These are phyloP conservation scores for Coturnix japonica DNA, from an alignment of 2,113 vertebrate genomes.

Conservation along the genomic window DNA sequence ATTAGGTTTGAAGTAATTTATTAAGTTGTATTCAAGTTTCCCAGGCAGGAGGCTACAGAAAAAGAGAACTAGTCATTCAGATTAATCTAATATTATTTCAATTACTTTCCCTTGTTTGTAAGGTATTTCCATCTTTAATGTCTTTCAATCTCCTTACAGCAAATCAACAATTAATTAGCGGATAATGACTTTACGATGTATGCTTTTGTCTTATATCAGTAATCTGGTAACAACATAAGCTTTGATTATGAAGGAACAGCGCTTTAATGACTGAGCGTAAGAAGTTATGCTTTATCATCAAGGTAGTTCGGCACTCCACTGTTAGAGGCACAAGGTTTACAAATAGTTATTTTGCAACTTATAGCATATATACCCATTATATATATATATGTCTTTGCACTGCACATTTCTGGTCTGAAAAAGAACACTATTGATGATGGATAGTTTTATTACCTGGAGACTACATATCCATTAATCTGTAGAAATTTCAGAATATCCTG, in stretches of 20 bases:
- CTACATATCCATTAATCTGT: slow-evolving; percentile 93
- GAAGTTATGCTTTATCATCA: not conserved
- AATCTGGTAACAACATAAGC: not conserved
- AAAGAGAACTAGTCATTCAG: not conserved
- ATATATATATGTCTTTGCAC: not conserved
- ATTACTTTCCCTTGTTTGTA: not conserved
- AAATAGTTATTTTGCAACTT: not conserved
- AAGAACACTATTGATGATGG: not conserved
- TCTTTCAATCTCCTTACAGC: not conserved
- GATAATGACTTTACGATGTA: not conserved
- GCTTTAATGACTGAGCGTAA: not conserved
- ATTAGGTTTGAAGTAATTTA: not conserved
- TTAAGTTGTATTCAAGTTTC: not conserved
- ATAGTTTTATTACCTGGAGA: slow-evolving; percentile 84
- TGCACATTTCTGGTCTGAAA: not conserved
- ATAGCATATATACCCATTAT: not conserved
- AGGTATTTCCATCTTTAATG: not conserved
- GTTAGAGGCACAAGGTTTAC: not conserved
- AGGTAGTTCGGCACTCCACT: not conserved
- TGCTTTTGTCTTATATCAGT: not conserved
- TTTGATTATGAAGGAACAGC: not conserved
- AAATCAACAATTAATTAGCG: not conserved
- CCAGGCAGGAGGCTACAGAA: not conserved
- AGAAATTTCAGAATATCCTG: slow-evolving; percentile 97
- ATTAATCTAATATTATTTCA: not conserved